Percentiles rank a stretch among this genome's conserved stretches.
phyloP scores from a whole-genome alignment of 2,888 invertebrate genomes.

The Quadriops clusia region DNA sequence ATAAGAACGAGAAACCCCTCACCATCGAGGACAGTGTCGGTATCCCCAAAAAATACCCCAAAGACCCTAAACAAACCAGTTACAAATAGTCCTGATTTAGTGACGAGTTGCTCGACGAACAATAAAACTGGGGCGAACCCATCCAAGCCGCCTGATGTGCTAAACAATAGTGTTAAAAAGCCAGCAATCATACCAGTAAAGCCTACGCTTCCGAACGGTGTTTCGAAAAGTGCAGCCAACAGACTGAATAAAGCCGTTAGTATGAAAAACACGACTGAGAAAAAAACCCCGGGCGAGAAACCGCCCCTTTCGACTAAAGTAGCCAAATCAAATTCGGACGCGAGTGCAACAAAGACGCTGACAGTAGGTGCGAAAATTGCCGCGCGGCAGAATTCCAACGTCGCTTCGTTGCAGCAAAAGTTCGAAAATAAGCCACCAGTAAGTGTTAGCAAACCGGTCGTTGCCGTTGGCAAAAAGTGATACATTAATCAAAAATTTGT shows the following conservation, averaged over 20 bases:
- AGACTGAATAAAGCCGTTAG: slow-evolving; percentile 37
- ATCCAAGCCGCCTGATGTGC: slow-evolving; percentile 50
- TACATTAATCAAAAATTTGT: slow-evolving; percentile 4
- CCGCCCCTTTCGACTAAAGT: slow-evolving; percentile 17
- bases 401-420: slow-evolving; percentile 67
- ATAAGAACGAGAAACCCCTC: slow-evolving; percentile 35
- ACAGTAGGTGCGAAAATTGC: slow-evolving; percentile 39
- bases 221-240: no score
- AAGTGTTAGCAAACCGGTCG: slow-evolving; percentile 11
- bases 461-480: slow-evolving; percentile 9
- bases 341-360: slow-evolving; percentile 19
- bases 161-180: slow-evolving; percentile 36
- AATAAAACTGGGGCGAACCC: slow-evolving; percentile 18
- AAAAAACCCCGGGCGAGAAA: slow-evolving; percentile 29
- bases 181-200: slow-evolving; percentile 28
- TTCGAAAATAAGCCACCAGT: slow-evolving; percentile 47
- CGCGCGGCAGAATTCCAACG: slow-evolving; percentile 50
- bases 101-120: slow-evolving; percentile 54
- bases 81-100: slow-evolving; percentile 57
- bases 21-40: slow-evolving; percentile 22
- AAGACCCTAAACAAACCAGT: slow-evolving; percentile 24
- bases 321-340: slow-evolving; percentile 14
- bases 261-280: slow-evolving; percentile 32
- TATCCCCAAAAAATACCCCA: slow-evolving; percentile 15
- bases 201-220: slow-evolving; percentile 25